Evolutionary conservation across 2,797 vertebrate species (phyloP).

Genomic region (Rhinogobio ventralis): DNA sequence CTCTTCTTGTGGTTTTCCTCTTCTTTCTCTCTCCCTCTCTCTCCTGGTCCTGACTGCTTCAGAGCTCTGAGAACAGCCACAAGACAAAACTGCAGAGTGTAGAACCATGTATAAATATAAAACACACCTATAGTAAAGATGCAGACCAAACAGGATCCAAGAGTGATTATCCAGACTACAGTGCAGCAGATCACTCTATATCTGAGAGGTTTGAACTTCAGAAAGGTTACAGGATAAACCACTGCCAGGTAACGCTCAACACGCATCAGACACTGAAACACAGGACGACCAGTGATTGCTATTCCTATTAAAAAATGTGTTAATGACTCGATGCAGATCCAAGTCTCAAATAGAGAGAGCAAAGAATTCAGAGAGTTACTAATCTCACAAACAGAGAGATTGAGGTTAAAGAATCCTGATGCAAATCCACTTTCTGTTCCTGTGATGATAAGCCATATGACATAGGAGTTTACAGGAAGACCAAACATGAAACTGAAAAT

Average conservation of each 20-base stretch:
- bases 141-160: background rate
- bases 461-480: background rate
- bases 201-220: constrained; percentile 12
- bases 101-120: background rate
- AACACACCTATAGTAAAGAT: background rate
- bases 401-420: no score
- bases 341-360: no score
- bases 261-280: no score
- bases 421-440: no score
- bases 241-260: no score
- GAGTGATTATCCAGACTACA: background rate
- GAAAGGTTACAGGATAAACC: no score
- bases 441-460: no score
- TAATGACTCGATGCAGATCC: background rate
- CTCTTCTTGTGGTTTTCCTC: constrained; percentile 51
- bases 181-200: background rate
- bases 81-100: background rate
- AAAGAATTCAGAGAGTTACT: no score
- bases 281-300: background rate
- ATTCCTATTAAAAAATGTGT: background rate
- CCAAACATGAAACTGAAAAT: background rate
- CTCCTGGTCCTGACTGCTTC: constrained; percentile 16
- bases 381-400: no score
- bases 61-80: constrained; percentile 15
- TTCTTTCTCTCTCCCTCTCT: background rate